Percentiles rank a stretch among this genome's conserved stretches.
Evolutionary conservation across 2,888 invertebrate genomes (phyloP).

Genomic region (Mermis nigrescens): DNA sequence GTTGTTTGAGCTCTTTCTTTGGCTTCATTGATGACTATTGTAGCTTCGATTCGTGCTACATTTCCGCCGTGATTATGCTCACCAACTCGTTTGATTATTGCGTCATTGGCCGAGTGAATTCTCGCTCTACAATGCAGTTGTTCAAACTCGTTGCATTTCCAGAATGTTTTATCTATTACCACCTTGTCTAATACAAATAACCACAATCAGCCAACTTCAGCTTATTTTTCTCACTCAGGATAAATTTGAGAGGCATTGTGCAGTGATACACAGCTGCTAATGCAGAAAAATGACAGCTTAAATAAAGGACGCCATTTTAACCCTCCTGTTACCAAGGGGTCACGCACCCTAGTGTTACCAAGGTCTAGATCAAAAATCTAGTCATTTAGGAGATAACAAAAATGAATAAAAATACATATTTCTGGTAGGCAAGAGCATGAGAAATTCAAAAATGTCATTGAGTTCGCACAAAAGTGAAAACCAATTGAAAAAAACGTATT

Average conservation of each 20-base stretch:
- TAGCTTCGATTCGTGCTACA: neutral
- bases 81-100: constrained; percentile 1
- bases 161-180: neutral
- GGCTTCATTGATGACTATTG: neutral
- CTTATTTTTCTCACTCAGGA: neutral
- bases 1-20: neutral
- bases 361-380: too few relatives aligned
- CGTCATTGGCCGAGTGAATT: neutral
- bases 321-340: too few relatives aligned
- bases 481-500: too few relatives aligned
- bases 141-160: neutral
- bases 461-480: too few relatives aligned
- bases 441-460: too few relatives aligned
- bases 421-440: too few relatives aligned
- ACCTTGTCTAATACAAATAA: neutral
- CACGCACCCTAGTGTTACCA: too few relatives aligned
- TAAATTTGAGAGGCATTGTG: neutral
- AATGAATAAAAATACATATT: too few relatives aligned
- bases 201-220: neutral
- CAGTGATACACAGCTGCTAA: too few relatives aligned
- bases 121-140: neutral
- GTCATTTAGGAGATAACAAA: too few relatives aligned
- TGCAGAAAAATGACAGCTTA: too few relatives aligned
- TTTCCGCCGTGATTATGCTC: constrained; percentile 1
- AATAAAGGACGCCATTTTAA: too few relatives aligned